phyloP scores from a whole-genome alignment of 1,140 invertebrate genomes.

The Polyergus mexicanus region DNA sequence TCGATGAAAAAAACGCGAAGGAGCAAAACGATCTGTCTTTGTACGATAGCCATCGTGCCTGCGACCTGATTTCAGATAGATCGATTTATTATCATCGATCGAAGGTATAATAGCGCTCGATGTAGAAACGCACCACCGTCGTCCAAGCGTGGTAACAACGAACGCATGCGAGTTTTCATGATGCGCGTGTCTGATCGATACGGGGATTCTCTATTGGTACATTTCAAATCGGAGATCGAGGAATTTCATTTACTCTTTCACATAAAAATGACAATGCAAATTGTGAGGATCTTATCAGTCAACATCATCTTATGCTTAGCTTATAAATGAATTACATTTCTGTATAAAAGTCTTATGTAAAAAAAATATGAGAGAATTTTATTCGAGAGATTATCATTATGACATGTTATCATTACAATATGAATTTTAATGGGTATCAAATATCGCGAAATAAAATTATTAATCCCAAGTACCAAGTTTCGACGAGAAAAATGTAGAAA shows the following conservation, averaged over 20 bases:
- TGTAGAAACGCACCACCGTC: constrained; percentile 56
- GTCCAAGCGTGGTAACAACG: constrained; percentile 49
- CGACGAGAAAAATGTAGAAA: background rate
- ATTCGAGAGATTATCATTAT: background rate
- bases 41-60: constrained; percentile 54
- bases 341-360: too few relatives aligned
- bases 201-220: background rate
- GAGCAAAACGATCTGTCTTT: constrained; percentile 59
- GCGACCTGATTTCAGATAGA: constrained; percentile 60
- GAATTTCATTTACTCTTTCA: too few relatives aligned
- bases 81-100: constrained; percentile 65
- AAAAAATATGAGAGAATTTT: background rate
- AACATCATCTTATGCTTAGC: too few relatives aligned
- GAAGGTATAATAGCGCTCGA: constrained; percentile 52
- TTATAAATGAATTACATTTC: too few relatives aligned
- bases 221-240: background rate
- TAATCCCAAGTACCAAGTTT: background rate
- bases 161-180: constrained; percentile 10
- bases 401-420: background rate
- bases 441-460: background rate
- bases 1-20: constrained; percentile 42
- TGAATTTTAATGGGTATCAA: too few relatives aligned
- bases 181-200: constrained; percentile 41
- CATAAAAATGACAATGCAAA: too few relatives aligned
- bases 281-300: too few relatives aligned